Evolutionary conservation across 2,113 vertebrate genomes (phyloP), one percentile per base, ranked within the genome.

Genomic region (Laticauda laticaudata): DNA sequence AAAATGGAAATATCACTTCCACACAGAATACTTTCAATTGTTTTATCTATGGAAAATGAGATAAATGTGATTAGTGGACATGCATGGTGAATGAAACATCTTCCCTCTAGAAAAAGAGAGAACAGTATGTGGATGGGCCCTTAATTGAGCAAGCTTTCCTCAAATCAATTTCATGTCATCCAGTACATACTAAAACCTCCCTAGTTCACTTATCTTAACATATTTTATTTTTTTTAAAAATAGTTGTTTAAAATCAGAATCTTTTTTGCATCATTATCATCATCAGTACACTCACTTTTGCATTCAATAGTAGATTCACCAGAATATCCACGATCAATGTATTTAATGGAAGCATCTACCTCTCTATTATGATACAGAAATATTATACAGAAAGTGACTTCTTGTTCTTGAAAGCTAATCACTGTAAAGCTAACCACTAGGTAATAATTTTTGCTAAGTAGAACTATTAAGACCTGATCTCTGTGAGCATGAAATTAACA

Each of bases 101-200:
- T 81, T 81, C 14, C 69, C 5, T 39, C 69, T 20, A 39, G 6
- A 20, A 81, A 34, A 81, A 39, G 69, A 81, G 69, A 5, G 18
- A 39, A 81, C n/a, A 81, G 34, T 75, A 81, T 81, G 18, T 81
- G 34, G 69, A 81, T 39, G 15, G 34, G 5, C 0, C 18, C 69
- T 89, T 89, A 75, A 64, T 48, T 92, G 34, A 92, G 11, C 53
- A 85, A 57, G 53, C 5, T 85, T 92, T 85, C 64, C 81, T 92
- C 54, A 51, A 90, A 81, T 89, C 43, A n/a, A 85, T 85, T 89
- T 75, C 15, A 89, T 92, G 87, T 59, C 39, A 89, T 11, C 88
- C 87, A 75, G 88, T 89, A 51, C 88, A 88, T 26, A 57, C 9
- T n/a, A 89, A 61, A 39, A 29, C 23, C 26, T 51, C 53, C 53